Evolutionary conservation across 2,113 vertebrate species (phyloP).

Genomic region (Urocolius indicus): DNA sequence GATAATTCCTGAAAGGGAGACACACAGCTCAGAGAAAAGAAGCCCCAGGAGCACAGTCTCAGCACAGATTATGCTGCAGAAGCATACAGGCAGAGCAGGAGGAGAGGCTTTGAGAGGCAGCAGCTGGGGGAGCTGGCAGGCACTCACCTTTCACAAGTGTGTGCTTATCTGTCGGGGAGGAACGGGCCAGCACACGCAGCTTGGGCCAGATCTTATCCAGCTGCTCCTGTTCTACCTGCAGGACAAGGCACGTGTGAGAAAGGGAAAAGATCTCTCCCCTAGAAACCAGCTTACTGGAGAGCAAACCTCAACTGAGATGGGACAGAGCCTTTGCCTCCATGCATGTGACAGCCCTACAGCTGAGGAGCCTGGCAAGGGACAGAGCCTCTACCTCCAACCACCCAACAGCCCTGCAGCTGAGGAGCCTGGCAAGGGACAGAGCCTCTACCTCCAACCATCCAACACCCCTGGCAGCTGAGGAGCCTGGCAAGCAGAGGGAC

Average conservation of each 20-base stretch:
- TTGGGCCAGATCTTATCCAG: slow-evolving; percentile 97
- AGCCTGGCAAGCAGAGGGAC: neutral
- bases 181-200: slow-evolving; percentile 93
- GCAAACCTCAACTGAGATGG: neutral
- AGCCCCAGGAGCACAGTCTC: neutral
- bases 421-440: neutral
- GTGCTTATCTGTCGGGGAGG: slow-evolving; percentile 96
- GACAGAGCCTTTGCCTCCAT: neutral
- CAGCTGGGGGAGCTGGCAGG: neutral
- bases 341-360: neutral
- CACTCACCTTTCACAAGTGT: slow-evolving; percentile 95
- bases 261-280: neutral
- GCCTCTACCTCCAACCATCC: no score
- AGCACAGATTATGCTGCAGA: accelerated
- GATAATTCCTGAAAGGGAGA: slow-evolving; percentile 86
- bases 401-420: no score
- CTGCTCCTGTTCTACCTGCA: slow-evolving; percentile 95
- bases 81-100: accelerated
- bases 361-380: neutral
- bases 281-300: accelerated
- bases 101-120: neutral
- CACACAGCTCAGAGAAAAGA: neutral
- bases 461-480: neutral
- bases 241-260: neutral
- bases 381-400: no score